Base-by-base conservation (phyloP, 2,888 invertebrate species). In the Trachelus tabidus region DNA sequence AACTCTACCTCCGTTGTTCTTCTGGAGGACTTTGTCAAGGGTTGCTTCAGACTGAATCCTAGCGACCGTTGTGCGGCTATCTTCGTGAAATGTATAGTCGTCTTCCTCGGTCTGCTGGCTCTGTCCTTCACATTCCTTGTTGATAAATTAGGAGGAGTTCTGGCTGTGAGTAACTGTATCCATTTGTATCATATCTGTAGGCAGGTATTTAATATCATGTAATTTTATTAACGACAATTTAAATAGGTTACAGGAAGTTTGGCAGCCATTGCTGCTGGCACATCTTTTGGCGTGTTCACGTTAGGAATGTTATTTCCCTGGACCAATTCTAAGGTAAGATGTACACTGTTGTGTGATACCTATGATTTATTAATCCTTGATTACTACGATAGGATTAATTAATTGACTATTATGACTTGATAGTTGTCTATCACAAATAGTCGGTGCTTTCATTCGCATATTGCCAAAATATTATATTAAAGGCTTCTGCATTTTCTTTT, bases 1-100 rank as follows among this genome's bases (percentile, higher is more conserved):
- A 98, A 98, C 91, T 97, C 97, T 0, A 95, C 97, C 69, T 95
- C 98, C 0, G 94, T 97, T 76, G 97, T 98, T 1, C 93, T 96
- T 2, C 92, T 97, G 33, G 96, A 97, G 90, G 98, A 98, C 89
- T 94, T 97, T 76, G 93, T 97, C 81, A 95, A 95, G 85, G 95
- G 96, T 69, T 95, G 95, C 90, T 93, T 95, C 86, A 93, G 94
- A 80, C 89, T 95, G 74, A 92, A 94, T 73, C 92, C 95, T 69
- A 94, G 94, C 80, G 94, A 95, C 73, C 92, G 94, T 76, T 91
- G 92, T 1, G 94, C 95, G 15, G 94, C 94, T 0, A 90, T 95
- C 79, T 91, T 96, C 75, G 96, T 96, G 4, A 94, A 96, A 84
- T 87, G 90, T 12, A 93, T 95, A 69, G 93, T 95, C 73, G 92